Evolutionary conservation across 2,113 vertebrate species (phyloP), one percentile per base, ranked within the genome.

Genomic region (Etheostoma cragini): DNA sequence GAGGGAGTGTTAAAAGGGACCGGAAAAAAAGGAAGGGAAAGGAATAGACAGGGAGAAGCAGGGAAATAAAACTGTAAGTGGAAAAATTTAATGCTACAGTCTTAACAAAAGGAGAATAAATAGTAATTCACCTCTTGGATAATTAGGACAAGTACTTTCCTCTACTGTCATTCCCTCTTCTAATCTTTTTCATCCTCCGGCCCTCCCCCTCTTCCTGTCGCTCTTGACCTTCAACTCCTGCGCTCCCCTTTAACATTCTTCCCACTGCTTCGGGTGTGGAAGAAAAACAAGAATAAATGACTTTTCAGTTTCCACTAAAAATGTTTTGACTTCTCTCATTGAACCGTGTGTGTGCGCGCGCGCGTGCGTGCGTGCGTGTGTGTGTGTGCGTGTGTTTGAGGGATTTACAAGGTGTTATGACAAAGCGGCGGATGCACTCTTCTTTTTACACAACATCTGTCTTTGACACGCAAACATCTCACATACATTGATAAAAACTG

Each of bases 191-290:
- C 56, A 53, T 53, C 26, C 35, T 63, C 12, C 47, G 47, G 45
- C 58, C 62, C 67, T 45, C 33, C 63, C 58, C 64, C n/a, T 46
- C 76, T 8, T 30, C 35, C 49, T 73, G 33, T 64, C 19, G 50
- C 78, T 72, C 54, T 86, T 89, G 84, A 89, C 83, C 86, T 87
- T 78, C 63, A 54, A 77, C 67, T 80, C 64, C 67, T 35, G 49
- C 45, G 19, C 24, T 50, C 45, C 56, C 66, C 60, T 78, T 84
- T 66, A 83, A 78, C 49, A 74, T 64, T 75, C 47, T 68, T 21
- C 13, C 24, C 58, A 22, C 63, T 70, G 72, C 63, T 64, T 67
- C 69, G 54, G 24, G 2, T 57, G 30, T 33, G 45, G 17, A 84
- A 45, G 47, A 69, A 46, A 72, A 87, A 72, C 56, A 69, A 45